Conservation (phyloP, 2,113 vertebrate genomes). For the Anser cygnoides region DNA sequence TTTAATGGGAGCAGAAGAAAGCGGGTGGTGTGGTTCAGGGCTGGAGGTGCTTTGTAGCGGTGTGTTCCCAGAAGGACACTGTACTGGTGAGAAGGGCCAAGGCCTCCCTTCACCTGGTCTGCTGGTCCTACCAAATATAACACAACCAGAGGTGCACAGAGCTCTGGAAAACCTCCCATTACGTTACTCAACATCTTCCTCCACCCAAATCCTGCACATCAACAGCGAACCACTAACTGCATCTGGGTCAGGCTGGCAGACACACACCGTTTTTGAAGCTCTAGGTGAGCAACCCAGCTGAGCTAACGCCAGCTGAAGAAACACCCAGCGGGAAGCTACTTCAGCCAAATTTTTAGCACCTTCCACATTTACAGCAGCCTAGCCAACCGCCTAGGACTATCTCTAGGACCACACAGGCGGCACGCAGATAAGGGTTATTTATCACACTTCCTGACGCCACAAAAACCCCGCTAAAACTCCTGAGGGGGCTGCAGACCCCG, state of each 20-base stretch:
- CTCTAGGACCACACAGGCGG: not conserved
- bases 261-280: not conserved
- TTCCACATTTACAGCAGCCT: not conserved
- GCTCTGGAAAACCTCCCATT: not conserved
- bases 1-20: not conserved
- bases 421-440: fast-evolving
- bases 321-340: not conserved
- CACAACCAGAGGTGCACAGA: fast-evolving
- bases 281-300: fast-evolving
- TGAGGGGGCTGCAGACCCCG: not conserved
- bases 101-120: not conserved
- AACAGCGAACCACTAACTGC: not conserved
- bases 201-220: not conserved
- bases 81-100: not conserved
- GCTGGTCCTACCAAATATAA: fast-evolving
- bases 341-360: fast-evolving
- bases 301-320: fast-evolving
- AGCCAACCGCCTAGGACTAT: fast-evolving
- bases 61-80: not conserved
- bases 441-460: fast-evolving
- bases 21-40: too few relatives aligned
- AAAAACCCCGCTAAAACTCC: fast-evolving
- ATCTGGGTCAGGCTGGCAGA: fast-evolving
- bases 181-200: not conserved
- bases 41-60: not conserved